Percentiles rank a stretch among this genome's conserved stretches.
phyloP scores from a whole-genome alignment of 1,140 invertebrate species.

The Littorina saxatilis region DNA sequence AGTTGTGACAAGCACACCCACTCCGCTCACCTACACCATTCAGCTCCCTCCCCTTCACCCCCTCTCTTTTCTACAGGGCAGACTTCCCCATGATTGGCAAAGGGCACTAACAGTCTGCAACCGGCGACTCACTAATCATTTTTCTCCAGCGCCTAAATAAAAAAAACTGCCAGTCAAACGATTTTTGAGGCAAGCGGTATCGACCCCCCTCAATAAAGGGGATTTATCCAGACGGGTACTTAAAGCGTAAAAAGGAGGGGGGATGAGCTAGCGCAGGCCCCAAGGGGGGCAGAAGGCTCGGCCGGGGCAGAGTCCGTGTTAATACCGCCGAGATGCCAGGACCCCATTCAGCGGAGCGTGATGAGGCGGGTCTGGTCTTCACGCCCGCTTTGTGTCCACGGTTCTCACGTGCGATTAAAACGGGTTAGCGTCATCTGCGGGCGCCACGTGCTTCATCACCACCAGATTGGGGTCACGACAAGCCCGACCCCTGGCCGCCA shows the following conservation, averaged over 20 bases:
- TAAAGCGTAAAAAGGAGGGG: not conserved
- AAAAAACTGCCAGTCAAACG: conserved; percentile 29
- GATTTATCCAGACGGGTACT: not conserved
- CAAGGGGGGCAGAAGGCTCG: no score
- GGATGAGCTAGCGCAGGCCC: not conserved
- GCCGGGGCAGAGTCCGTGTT: no score
- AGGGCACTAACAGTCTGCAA: not conserved
- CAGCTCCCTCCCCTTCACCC: no score
- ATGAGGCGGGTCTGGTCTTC: not conserved
- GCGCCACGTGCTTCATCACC: not conserved
- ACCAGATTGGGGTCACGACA: not conserved
- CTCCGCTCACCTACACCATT: no score
- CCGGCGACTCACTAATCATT: conserved; percentile 18
- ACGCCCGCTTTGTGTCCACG: no score
- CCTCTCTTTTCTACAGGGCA: no score
- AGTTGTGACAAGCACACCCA: no score
- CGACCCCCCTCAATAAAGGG: not conserved
- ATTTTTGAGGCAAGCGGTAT: conserved; percentile 9
- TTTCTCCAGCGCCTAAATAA: not conserved
- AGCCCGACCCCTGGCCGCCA: not conserved
- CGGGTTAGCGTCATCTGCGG: no score
- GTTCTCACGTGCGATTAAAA: no score
- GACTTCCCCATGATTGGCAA: not conserved
- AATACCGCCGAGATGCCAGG: no score
- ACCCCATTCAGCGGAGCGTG: not conserved